A percentile compares a stretch with the other conserved stretches of the same genome.
phyloP scores from a whole-genome alignment of 2,888 invertebrate genomes.

The Diabrotica balteata region DNA sequence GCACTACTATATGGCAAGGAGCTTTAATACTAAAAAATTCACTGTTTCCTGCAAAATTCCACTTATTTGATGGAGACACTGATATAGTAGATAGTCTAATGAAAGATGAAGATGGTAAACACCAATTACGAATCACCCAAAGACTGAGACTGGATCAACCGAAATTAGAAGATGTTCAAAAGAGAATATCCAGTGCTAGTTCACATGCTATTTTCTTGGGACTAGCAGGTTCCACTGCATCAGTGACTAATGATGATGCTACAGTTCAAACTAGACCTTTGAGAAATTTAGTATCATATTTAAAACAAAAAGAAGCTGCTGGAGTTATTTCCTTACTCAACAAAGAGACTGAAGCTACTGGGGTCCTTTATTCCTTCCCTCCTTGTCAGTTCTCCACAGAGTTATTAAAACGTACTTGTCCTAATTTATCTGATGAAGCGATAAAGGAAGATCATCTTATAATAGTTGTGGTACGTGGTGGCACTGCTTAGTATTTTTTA shows the following conservation, averaged over 20 bases:
- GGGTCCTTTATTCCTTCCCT: slow-evolving; percentile 95
- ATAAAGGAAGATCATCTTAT: slow-evolving; percentile 94
- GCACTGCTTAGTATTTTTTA: slow-evolving; percentile 69
- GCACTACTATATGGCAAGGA: slow-evolving; percentile 90
- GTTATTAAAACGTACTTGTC: slow-evolving; percentile 86
- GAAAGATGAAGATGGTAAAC: slow-evolving; percentile 94
- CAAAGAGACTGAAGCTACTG: slow-evolving; percentile 92
- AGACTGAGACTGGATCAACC: slow-evolving; percentile 91
- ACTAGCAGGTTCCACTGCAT: slow-evolving; percentile 83
- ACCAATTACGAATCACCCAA: slow-evolving; percentile 93
- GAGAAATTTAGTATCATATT: slow-evolving; percentile 92
- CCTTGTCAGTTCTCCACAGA: slow-evolving; percentile 96
- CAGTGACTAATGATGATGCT: slow-evolving; percentile 81
- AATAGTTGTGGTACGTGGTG: slow-evolving; percentile 92
- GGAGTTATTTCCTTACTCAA: slow-evolving; percentile 93
- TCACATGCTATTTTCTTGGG: slow-evolving; percentile 95
- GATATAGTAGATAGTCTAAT: slow-evolving; percentile 93
- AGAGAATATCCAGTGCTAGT: slow-evolving; percentile 86
- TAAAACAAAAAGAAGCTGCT: slow-evolving; percentile 98
- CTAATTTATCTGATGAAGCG: slow-evolving; percentile 87
- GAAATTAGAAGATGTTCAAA: slow-evolving; percentile 94
- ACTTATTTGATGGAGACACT: slow-evolving; percentile 91
- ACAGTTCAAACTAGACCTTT: slow-evolving; percentile 90
- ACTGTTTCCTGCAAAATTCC: slow-evolving; percentile 93
- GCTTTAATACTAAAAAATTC: slow-evolving; percentile 96